Evolutionary conservation across 2,797 vertebrate species (phyloP), one percentile per base, ranked within the genome.

Genomic region (Staurois parvus): DNA sequence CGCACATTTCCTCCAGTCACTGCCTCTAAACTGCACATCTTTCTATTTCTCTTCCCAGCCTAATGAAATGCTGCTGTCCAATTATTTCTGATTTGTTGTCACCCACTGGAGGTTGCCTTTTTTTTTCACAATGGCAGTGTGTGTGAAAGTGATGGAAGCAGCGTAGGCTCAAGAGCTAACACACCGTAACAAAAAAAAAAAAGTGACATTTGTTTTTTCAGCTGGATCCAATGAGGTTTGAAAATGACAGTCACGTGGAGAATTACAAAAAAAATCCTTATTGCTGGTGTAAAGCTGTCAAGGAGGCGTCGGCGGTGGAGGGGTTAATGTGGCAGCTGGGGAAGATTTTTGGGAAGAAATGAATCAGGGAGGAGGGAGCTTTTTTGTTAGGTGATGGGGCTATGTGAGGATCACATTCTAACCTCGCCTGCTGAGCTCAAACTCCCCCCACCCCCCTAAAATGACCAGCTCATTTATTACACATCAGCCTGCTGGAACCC

Each of bases 61-160:
- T 89, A 87, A 88, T 92, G 89, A 91, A 89, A 89, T 89, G 30
- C 74, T 73, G 86, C 81, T 88, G 85, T 88, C 89, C 78, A 88
- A 85, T 89, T 89, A 89, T 84, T 89, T 80, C 82, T 79, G 89
- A 90, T 90, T 87, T 89, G 85, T 87, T 85, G 85, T 30, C 84
- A 88, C 75, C 84, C 79, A 82, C n/a, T 74, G 40, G 72, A 69
- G 42, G 29, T 1, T 24, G 26, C 24, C 2, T 84, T 75, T 76
- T 26, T 29, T 81, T 81, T 91, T 90, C 67, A 79, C 84, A 77
- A 1, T 74, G 17, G 21, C 85, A 1, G 19, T 32, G n/a, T 37
- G 72, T 64, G 72, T 32, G 81, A 59, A 59, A 59, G 52, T 88
- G 26, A 64, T 84, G 80, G 86, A 59, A 59, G 21, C 52, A 32